phyloP scores from a whole-genome alignment of 2,888 invertebrate species.

The Cephus sareptanus region DNA sequence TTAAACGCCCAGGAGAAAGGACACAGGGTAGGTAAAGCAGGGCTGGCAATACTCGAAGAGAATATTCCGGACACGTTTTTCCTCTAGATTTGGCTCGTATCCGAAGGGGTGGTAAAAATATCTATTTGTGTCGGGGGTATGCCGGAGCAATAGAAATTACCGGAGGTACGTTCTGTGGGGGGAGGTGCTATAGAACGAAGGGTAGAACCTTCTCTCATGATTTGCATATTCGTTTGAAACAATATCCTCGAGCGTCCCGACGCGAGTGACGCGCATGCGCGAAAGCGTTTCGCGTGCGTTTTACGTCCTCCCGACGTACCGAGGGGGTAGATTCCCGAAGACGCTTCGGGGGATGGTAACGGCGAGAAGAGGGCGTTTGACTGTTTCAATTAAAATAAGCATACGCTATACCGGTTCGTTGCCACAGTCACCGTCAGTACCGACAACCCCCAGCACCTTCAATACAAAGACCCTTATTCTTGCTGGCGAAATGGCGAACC shows the following conservation, averaged over 20 bases:
- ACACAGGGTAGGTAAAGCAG: not conserved
- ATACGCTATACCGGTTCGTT: slow-evolving; percentile 29
- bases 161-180: slow-evolving; percentile 25
- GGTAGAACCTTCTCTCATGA: slow-evolving; percentile 46
- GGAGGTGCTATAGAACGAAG: not conserved
- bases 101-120: slow-evolving; percentile 49
- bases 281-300: slow-evolving; percentile 29
- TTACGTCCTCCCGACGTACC: slow-evolving; percentile 50
- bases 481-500: slow-evolving; percentile 20
- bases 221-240: slow-evolving; percentile 67
- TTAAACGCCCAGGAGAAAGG: not conserved
- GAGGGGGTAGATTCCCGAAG: slow-evolving; percentile 14
- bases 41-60: not conserved
- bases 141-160: slow-evolving; percentile 56
- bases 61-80: slow-evolving; percentile 48
- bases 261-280: slow-evolving; percentile 13
- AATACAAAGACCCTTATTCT: slow-evolving; percentile 27
- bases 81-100: slow-evolving; percentile 43
- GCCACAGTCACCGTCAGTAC: slow-evolving; percentile 9
- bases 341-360: slow-evolving; percentile 21
- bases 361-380: slow-evolving; percentile 35
- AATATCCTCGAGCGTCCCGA: slow-evolving; percentile 53
- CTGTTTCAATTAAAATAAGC: slow-evolving; percentile 64
- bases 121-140: slow-evolving; percentile 48
- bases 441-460: not conserved